Evolutionary conservation across 2,113 vertebrate species (phyloP), one percentile per base, ranked within the genome.

Genomic region (Saguinus imperator): DNA sequence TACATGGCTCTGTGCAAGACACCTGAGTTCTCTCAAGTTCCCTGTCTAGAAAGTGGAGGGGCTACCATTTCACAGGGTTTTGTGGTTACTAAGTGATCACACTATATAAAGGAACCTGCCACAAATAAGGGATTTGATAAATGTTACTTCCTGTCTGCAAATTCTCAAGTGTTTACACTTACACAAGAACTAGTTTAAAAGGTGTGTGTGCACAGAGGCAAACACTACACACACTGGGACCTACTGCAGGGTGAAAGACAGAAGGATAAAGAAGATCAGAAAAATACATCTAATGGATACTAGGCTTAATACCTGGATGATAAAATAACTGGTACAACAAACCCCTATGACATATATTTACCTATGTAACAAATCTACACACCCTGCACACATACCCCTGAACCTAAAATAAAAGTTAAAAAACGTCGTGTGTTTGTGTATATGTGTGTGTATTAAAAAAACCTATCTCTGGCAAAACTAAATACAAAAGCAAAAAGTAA

Each of bases 401-500:
- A 32, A 32, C 27, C 61, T 64, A 64, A 64, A 64, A 64, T 64
- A 64, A 64, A 64, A 64, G 52, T 52, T 52, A 32, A 64, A 64
- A 12, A 29, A 64, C 6, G 27, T 27, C 14, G 27, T 29, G 61
- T 64, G 61, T 32, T 64, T 64, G 61, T 64, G 27, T 64, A 29
- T 64, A 64, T 64, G 27, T 64, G 61, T 14, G 27, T 29, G 10
- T 45, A 18, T 25, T 5, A 27, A 81, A 81, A 58, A 79, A 72
- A 16, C 29, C 48, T 48, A 17, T 5, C 27, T 72, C 27, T 5
- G 70, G 48, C n/a, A 66, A 83, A 37, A 55, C 43, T 48, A 72
- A 88, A 61, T 37, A 81, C 40, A 92, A 87, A 87, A 48, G 6
- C 27, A 90, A 66, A 95, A 57, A 83, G 48, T 52, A 90, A 85